phyloP scores from a whole-genome alignment of 2,888 invertebrate genomes.

The Pyrrhia umbra region DNA sequence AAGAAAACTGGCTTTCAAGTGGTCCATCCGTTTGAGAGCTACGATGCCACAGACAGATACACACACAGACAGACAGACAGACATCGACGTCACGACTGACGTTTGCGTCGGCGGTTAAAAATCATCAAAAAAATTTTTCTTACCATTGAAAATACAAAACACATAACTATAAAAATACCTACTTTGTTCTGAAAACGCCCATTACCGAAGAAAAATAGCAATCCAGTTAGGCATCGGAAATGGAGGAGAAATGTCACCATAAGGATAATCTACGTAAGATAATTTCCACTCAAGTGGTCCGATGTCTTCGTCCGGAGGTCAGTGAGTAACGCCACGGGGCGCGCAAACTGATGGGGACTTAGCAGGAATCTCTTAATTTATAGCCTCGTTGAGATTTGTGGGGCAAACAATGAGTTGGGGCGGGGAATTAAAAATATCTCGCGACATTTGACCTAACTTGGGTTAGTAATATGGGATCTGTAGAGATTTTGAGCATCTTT shows the following conservation, averaged over 20 bases:
- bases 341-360: constrained; percentile 87
- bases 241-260: constrained; percentile 76
- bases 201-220: constrained; percentile 39
- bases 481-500: too few relatives aligned
- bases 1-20: too few relatives aligned
- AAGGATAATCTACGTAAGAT: constrained; percentile 83
- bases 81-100: too few relatives aligned
- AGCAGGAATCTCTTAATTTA: constrained; percentile 90
- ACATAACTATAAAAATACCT: constrained; percentile 22
- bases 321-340: constrained; percentile 82
- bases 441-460: constrained; percentile 3
- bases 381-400: constrained; percentile 77
- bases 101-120: too few relatives aligned
- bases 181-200: not conserved
- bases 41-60: too few relatives aligned
- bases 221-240: constrained; percentile 59
- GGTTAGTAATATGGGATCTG: too few relatives aligned
- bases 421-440: constrained; percentile 13
- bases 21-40: too few relatives aligned
- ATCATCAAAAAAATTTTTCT: too few relatives aligned
- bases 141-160: constrained; percentile 15
- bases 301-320: constrained; percentile 81
- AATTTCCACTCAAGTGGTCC: constrained; percentile 84
- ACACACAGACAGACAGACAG: too few relatives aligned
- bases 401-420: constrained; percentile 52